phyloP scores from a whole-genome alignment of 2,797 vertebrate species.

The Eulemur albifrons region DNA sequence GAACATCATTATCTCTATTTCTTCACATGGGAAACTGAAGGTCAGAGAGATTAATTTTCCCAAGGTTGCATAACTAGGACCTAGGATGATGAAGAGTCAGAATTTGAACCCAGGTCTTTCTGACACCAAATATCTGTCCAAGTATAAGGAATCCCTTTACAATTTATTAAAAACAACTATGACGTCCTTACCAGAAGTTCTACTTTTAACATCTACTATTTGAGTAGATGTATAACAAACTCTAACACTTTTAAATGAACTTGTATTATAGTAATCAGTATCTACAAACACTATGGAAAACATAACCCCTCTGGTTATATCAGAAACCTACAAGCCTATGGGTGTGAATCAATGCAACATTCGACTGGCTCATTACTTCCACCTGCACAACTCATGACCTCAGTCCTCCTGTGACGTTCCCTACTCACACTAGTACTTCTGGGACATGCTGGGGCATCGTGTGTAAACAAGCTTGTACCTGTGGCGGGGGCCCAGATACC shows the following conservation, averaged over 20 bases:
- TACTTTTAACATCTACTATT: background rate
- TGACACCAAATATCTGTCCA: background rate
- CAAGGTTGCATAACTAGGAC: background rate
- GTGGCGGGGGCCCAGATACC: background rate
- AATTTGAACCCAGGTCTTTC: constrained; percentile 6
- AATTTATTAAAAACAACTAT: constrained; percentile 28
- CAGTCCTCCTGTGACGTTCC: background rate
- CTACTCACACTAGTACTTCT: background rate
- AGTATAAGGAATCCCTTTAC: background rate
- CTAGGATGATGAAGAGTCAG: background rate
- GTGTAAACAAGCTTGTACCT: background rate
- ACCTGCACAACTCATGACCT: background rate
- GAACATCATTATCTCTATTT: background rate
- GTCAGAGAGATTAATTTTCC: background rate
- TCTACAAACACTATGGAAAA: background rate
- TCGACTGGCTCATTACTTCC: background rate
- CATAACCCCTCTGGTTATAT: background rate
- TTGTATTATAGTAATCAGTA: background rate
- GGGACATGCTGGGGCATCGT: background rate
- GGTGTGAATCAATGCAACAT: background rate
- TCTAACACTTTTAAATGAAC: background rate
- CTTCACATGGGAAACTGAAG: background rate
- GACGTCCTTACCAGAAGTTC: background rate
- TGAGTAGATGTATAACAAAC: background rate
- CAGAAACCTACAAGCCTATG: background rate